Conservation (phyloP, 2,797 vertebrate species). For the Coregonus suidteri region DNA sequence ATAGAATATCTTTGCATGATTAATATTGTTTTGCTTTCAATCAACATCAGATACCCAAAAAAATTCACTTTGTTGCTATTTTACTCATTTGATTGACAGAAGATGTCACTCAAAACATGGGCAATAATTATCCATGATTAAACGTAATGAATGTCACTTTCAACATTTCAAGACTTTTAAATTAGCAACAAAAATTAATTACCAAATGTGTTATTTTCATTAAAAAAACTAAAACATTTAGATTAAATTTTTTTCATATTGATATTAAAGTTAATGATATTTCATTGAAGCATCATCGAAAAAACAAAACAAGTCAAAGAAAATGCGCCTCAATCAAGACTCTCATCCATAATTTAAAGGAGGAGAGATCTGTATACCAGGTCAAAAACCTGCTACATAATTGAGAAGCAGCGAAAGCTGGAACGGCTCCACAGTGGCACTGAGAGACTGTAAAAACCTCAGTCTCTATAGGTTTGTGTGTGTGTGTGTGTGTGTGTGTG, state of each 20-base stretch:
- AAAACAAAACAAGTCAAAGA: not conserved
- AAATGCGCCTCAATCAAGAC: slow-evolving; percentile 2
- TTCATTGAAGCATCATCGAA: slow-evolving; percentile 13
- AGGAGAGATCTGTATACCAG: slow-evolving; percentile 4
- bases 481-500: not conserved
- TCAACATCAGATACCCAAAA: not conserved
- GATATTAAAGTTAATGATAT: not conserved
- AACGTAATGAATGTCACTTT: no score
- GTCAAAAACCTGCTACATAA: slow-evolving; percentile 8
- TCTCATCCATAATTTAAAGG: slow-evolving; percentile 1
- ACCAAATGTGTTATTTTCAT: not conserved
- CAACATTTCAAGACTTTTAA: not conserved
- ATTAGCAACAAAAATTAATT: not conserved
- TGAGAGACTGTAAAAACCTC: slow-evolving; percentile 1
- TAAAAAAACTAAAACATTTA: no score
- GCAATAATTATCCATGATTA: no score
- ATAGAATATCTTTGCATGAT: not conserved
- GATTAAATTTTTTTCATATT: no score
- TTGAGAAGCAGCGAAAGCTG: not conserved
- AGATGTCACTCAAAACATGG: no score
- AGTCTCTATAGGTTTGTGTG: not conserved
- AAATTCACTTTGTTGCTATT: not conserved
- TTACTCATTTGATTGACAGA: not conserved
- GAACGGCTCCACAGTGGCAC: slow-evolving; percentile 7
- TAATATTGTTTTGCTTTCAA: not conserved